These are phyloP conservation scores for Hybos culiciformis DNA, from an alignment of 2,888 invertebrate genomes.

Conservation along the genomic window DNA sequence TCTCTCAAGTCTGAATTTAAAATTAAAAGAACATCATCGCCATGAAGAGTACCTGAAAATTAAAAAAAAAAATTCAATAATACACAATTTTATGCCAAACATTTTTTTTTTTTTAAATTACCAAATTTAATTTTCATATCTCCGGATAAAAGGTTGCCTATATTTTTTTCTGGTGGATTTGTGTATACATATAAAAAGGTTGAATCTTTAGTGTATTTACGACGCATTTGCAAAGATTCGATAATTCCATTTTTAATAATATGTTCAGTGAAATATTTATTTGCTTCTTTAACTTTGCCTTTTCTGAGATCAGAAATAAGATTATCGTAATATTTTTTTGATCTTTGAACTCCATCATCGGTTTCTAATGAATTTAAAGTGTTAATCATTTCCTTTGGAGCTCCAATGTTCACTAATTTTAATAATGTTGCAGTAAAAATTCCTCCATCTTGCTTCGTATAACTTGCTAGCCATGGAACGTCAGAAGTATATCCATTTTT, in stretches of 20 bases:
- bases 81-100: neutral
- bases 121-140: neutral
- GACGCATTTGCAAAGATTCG: neutral
- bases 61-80: neutral
- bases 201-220: neutral
- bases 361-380: neutral
- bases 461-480: conserved; percentile 35
- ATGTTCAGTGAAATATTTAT: neutral
- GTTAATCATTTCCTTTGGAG: neutral
- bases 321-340: neutral
- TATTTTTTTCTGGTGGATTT: neutral
- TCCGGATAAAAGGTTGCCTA: neutral
- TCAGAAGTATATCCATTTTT: conserved; percentile 42
- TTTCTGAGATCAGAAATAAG: neutral
- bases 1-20: neutral
- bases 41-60: neutral
- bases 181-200: neutral
- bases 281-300: neutral
- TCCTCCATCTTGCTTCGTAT: neutral
- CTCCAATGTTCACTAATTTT: neutral
- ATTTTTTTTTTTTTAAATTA: neutral
- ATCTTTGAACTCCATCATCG: neutral
- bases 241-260: neutral
- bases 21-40: neutral
- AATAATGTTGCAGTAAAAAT: neutral